Evolutionary conservation across 1,140 invertebrate genomes (phyloP), one percentile per base, ranked within the genome.

Genomic region (Amphibalanus amphitrite): DNA sequence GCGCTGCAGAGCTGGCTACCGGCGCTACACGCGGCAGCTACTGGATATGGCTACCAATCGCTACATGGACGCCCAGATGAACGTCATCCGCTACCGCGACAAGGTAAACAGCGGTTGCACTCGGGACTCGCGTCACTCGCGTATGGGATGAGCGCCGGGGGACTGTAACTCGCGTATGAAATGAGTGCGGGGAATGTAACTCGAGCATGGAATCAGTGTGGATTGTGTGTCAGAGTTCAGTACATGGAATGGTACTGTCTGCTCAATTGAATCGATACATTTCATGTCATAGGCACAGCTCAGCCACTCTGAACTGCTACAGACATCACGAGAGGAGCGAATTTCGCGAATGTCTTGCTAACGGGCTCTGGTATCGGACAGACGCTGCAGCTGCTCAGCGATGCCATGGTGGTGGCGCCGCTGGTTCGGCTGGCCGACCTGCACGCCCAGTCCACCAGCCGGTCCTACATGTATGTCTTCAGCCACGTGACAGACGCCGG

Each of bases 401-500:
- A 99, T 78, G 95, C 91, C 0, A 89, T 94, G 77, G 91, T 92
- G 29, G 92, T 95, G 1, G 92, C 94, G 0, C 95, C 95, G 0
- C 86, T 95, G 26, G 87, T 97, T 8, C 87, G 92, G 78, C 93
- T 92, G 0, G 92, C 90, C 0, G 91, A 96, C 79, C 86, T 93
- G 69, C 95, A 98, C 81, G 93, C 94, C 28, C 69, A 73, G 28
- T 69, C 75, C 64, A 75, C 76, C 72, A 29, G 70, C 47, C 74
- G 75, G 74, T 95, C 92, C 40, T 96, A 90, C 79, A 84, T 95
- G 69, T 95, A 94, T 79, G 91, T 95, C n/a, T 95, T 95, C 80
- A 90, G 92, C 80, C 95, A 97, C 81, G 93, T 96, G 79, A 93
- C 91, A 0, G 91, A 92, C 78, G 89, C 89, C 74, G 91, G 92